Conservation (phyloP, 2,797 vertebrate species). For the Molossus alvarezi region DNA sequence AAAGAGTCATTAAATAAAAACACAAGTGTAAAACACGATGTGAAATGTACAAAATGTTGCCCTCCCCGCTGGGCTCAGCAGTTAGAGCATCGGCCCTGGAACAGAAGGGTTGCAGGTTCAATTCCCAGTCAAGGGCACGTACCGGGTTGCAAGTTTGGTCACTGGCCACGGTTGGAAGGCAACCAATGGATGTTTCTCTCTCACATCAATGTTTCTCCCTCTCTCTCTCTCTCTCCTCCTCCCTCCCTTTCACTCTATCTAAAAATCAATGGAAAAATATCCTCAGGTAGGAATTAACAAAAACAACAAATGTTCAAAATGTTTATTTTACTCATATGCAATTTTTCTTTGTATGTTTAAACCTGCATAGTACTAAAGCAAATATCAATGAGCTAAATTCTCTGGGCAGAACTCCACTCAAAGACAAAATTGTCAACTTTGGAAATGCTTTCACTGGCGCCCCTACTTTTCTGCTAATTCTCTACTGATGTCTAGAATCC, state of each 20-base stretch:
- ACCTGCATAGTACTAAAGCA: neutral
- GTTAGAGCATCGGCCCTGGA: too few relatives aligned
- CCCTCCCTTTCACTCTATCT: too few relatives aligned
- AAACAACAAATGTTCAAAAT: neutral
- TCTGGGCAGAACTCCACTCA: neutral
- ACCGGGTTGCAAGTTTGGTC: too few relatives aligned
- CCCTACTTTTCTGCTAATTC: neutral
- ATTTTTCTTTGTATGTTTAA: neutral
- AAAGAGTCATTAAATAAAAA: slow-evolving; percentile 22
- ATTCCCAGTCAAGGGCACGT: too few relatives aligned
- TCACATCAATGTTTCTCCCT: too few relatives aligned
- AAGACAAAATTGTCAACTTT: slow-evolving; percentile 13
- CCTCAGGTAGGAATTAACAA: too few relatives aligned
- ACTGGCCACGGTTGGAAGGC: too few relatives aligned
- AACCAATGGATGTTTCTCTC: too few relatives aligned
- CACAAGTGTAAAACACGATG: neutral
- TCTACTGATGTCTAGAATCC: neutral
- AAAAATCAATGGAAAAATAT: too few relatives aligned
- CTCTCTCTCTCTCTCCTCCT: too few relatives aligned
- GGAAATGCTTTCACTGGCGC: neutral
- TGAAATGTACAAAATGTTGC: neutral
- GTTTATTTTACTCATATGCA: neutral
- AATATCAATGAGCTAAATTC: slow-evolving; percentile 15
- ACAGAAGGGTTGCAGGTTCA: too few relatives aligned
- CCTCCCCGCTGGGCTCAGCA: too few relatives aligned